Evolutionary conservation across 2,113 vertebrate species (phyloP).

Genomic region (Dipodomys merriami): DNA sequence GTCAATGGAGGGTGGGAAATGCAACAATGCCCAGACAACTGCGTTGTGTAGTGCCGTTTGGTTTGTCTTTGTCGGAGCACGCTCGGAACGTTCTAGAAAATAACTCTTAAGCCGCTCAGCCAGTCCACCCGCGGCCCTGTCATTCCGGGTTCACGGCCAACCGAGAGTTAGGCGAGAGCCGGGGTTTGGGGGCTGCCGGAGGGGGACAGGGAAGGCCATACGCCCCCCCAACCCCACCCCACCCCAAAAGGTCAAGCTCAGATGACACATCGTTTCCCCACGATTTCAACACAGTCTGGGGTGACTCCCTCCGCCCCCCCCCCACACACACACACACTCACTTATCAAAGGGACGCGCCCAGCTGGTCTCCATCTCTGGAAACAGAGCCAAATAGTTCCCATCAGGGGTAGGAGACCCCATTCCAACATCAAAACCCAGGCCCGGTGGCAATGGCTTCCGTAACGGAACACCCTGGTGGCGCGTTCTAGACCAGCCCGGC

Average conservation of each 20-base stretch:
- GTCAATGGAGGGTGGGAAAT: slow-evolving; percentile 3
- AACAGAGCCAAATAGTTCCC: slow-evolving; percentile 33
- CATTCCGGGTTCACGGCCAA: slow-evolving; percentile 30
- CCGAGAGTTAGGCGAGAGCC: slow-evolving; percentile 15
- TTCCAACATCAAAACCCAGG: slow-evolving; percentile 56
- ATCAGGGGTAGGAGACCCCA: background rate
- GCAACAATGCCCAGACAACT: slow-evolving; percentile 19
- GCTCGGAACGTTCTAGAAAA: slow-evolving; percentile 38
- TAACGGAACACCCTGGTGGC: background rate
- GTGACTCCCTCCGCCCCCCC: slow-evolving; percentile 1
- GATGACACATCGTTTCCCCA: background rate
- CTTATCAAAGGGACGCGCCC: slow-evolving; percentile 52
- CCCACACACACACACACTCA: background rate
- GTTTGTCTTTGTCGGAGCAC: too few relatives aligned
- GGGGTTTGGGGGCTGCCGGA: background rate
- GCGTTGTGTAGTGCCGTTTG: background rate
- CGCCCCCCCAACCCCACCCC: too few relatives aligned
- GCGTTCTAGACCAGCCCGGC: too few relatives aligned
- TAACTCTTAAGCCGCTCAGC: background rate
- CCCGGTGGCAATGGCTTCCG: slow-evolving; percentile 4
- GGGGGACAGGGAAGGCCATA: background rate
- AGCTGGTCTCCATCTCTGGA: slow-evolving; percentile 53
- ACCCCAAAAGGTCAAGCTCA: slow-evolving; percentile 37
- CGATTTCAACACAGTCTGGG: background rate
- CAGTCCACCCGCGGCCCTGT: slow-evolving; percentile 59